These are phyloP conservation scores for Eremophila alpestris DNA, from an alignment of 2,797 vertebrate genomes.

Conservation along the genomic window DNA sequence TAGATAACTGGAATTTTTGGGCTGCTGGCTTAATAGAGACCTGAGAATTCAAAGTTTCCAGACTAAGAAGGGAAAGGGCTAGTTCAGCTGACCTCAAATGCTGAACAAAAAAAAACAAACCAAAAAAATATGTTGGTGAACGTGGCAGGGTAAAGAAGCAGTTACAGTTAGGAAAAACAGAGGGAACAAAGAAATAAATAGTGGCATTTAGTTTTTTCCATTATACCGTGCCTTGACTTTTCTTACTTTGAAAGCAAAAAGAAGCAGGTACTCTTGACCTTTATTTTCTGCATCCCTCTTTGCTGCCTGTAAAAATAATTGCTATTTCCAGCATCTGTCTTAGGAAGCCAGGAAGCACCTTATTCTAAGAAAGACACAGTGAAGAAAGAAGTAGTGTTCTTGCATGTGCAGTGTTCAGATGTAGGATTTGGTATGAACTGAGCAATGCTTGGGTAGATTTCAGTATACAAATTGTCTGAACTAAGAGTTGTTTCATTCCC, in stretches of 20 bases:
- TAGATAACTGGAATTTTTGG: not conserved
- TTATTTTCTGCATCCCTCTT: not conserved
- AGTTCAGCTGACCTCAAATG: not conserved
- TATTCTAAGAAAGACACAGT: not conserved
- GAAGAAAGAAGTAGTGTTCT: not conserved
- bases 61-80: not conserved
- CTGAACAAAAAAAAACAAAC: not conserved
- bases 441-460: not conserved
- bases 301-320: not conserved
- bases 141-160: not conserved
- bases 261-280: not conserved
- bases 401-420: not conserved
- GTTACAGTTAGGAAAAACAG: not conserved
- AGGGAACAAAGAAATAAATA: not conserved
- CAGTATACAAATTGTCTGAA: not conserved
- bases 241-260: not conserved
- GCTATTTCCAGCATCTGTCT: not conserved
- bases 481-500: not conserved
- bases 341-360: not conserved
- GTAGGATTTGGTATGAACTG: not conserved
- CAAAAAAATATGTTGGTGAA: not conserved
- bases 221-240: not conserved
- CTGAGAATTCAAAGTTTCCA: not conserved
- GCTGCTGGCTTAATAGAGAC: not conserved
- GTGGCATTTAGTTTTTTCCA: not conserved